These are phyloP conservation scores for Merops nubicus DNA, from an alignment of 2,113 vertebrate genomes.

Conservation along the genomic window DNA sequence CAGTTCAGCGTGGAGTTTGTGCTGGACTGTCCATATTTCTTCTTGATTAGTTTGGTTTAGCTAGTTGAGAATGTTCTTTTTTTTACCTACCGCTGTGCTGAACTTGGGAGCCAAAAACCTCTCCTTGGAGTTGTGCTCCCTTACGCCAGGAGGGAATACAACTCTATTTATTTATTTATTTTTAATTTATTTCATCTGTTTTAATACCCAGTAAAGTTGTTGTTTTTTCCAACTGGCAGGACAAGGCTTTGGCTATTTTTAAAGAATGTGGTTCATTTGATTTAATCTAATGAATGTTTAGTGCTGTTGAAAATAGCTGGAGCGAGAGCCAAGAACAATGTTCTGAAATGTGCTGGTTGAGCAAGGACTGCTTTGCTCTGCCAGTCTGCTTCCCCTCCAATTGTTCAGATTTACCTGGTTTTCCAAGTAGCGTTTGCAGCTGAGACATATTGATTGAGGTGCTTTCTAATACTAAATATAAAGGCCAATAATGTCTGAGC, in stretches of 20 bases:
- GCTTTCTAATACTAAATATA: not conserved
- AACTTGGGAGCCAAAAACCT: constrained; percentile 32
- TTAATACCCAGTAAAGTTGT: constrained; percentile 43
- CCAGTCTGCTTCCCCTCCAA: not conserved
- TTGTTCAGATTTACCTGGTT: constrained; percentile 28
- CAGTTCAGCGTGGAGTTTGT: not conserved
- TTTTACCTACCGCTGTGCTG: constrained; percentile 44
- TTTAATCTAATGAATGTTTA: constrained; percentile 62
- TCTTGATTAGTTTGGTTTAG: constrained; percentile 53
- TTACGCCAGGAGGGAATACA: not conserved
- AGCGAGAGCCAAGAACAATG: constrained; percentile 63
- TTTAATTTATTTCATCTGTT: constrained; percentile 53
- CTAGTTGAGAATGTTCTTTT: constrained; percentile 45
- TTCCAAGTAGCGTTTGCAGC: not conserved
- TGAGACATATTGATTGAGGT: not conserved
- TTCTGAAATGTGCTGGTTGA: constrained; percentile 48
- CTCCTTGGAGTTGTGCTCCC: not conserved
- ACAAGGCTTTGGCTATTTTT: constrained; percentile 54
- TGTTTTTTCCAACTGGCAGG: constrained; percentile 52
- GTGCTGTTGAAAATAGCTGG: constrained; percentile 51
- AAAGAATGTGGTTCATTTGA: constrained; percentile 52
- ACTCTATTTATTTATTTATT: constrained; percentile 36
- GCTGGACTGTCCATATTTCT: constrained; percentile 20
- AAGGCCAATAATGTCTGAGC: not conserved
- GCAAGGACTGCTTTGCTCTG: not conserved